A percentile compares a stretch with the other conserved stretches of the same genome.
Evolutionary conservation across 2,797 vertebrate species (phyloP).

Genomic region (Otolemur crassicaudatus): DNA sequence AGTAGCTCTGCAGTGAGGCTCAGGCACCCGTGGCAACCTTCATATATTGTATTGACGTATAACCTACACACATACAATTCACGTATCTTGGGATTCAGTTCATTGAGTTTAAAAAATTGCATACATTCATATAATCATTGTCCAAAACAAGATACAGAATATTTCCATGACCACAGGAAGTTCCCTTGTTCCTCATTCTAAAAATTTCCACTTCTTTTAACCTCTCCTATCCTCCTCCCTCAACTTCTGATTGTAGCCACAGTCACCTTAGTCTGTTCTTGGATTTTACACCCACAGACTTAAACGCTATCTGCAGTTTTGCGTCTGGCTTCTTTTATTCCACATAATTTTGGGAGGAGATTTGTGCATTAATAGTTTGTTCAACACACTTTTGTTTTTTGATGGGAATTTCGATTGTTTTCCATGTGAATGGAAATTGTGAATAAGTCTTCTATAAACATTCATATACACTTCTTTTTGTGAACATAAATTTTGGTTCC

Average conservation of each 20-base stretch:
- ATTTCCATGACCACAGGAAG: neutral
- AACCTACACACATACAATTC: neutral
- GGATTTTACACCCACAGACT: neutral
- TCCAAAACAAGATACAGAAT: neutral
- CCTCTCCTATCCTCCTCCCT: rapidly evolving
- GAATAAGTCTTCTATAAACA: neutral
- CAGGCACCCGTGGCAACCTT: neutral
- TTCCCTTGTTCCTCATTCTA: neutral
- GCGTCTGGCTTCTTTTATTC: neutral
- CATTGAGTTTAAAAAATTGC: neutral
- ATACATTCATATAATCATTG: neutral
- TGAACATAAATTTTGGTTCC: constrained; percentile 17
- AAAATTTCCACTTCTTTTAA: neutral
- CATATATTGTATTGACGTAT: neutral
- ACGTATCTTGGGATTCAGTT: neutral
- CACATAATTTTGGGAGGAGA: neutral
- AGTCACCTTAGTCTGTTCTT: neutral
- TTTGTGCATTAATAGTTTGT: neutral
- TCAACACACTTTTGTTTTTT: neutral
- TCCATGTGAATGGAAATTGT: neutral
- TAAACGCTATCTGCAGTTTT: neutral
- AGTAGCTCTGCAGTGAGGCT: neutral
- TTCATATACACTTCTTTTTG: constrained; percentile 19
- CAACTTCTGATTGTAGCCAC: neutral
- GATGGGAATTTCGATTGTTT: constrained; percentile 5